A percentile compares a stretch with the other conserved stretches of the same genome.
Evolutionary conservation across 2,888 invertebrate species (phyloP).

Genomic region (Lagria hirta): DNA sequence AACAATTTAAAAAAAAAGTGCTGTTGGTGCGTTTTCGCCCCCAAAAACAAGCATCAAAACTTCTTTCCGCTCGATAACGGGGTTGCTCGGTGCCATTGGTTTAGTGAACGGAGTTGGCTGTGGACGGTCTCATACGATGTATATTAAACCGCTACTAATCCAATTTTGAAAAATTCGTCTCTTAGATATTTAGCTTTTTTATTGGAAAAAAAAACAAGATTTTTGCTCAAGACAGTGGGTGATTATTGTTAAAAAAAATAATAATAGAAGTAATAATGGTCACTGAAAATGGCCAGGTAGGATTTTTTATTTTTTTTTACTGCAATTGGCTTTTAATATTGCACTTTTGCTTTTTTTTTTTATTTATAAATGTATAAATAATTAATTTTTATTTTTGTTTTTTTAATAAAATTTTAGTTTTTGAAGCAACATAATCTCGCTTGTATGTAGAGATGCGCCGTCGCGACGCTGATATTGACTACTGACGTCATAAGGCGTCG

Average conservation of each 20-base stretch:
- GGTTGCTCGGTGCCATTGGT: conserved; percentile 49
- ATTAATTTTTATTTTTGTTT: no score
- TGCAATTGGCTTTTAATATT: no score
- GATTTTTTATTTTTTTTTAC: no score
- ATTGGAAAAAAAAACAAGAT: no score
- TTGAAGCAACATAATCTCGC: no score
- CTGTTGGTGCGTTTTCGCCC: conserved; percentile 7
- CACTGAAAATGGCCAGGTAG: conserved; percentile 53
- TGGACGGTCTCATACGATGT: conserved; percentile 41
- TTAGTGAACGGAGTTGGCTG: conserved; percentile 36
- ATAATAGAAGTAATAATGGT: conserved; percentile 42
- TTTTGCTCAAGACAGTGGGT: conserved; percentile 26
- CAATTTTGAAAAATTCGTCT: conserved; percentile 10
- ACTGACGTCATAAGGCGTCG: conserved; percentile 55
- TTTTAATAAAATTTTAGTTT: no score
- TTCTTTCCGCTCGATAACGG: conserved; percentile 53
- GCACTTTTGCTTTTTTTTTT: no score
- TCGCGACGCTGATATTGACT: conserved; percentile 54
- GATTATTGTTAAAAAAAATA: no score
- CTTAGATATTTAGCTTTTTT: no score
- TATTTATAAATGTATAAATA: no score
- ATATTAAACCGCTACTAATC: conserved; percentile 42
- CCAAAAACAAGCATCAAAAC: conserved; percentile 42
- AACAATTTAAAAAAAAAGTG: neutral
- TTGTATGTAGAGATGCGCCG: conserved; percentile 50